phyloP scores from a whole-genome alignment of 1,140 invertebrate species.

The Drosophila bipectinata region DNA sequence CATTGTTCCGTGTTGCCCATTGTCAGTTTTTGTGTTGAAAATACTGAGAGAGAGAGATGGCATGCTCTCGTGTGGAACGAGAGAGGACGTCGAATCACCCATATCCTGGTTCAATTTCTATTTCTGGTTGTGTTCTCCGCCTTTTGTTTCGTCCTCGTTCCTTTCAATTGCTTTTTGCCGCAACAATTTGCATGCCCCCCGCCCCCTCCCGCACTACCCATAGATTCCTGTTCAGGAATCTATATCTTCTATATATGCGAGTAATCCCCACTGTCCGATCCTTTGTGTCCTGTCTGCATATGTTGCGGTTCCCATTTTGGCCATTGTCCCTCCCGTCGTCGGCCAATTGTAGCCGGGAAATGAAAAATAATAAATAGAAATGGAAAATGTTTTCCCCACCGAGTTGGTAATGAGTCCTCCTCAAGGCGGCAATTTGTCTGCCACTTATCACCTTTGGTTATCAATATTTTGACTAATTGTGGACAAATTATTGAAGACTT shows the following conservation, averaged over 20 bases:
- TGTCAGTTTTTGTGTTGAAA: slow-evolving; percentile 19
- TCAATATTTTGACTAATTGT: not conserved
- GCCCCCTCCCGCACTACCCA: too few species aligned
- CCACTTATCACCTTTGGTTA: not conserved
- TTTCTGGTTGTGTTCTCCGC: slow-evolving; percentile 25
- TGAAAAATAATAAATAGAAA: not conserved
- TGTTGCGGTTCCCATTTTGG: slow-evolving; percentile 15
- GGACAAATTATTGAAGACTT: too few species aligned
- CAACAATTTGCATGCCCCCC: slow-evolving; percentile 43
- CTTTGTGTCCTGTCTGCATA: slow-evolving; percentile 13
- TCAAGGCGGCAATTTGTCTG: slow-evolving; percentile 1
- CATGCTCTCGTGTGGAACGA: not conserved
- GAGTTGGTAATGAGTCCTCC: slow-evolving; percentile 13
- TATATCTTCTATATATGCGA: not conserved
- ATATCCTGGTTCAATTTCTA: slow-evolving; percentile 37
- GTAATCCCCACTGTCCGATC: not conserved
- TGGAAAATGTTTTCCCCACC: not conserved
- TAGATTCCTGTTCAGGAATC: not conserved
- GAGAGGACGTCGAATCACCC: not conserved
- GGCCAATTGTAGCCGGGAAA: not conserved
- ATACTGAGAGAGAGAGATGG: not conserved
- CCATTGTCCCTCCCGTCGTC: slow-evolving; percentile 34
- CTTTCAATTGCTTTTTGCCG: slow-evolving; percentile 52
- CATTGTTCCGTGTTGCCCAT: slow-evolving; percentile 53
- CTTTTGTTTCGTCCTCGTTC: slow-evolving; percentile 37